Base-by-base conservation (phyloP, 35 echinoderm and acorn worm species). In the Holothuria glaberrima region DNA sequence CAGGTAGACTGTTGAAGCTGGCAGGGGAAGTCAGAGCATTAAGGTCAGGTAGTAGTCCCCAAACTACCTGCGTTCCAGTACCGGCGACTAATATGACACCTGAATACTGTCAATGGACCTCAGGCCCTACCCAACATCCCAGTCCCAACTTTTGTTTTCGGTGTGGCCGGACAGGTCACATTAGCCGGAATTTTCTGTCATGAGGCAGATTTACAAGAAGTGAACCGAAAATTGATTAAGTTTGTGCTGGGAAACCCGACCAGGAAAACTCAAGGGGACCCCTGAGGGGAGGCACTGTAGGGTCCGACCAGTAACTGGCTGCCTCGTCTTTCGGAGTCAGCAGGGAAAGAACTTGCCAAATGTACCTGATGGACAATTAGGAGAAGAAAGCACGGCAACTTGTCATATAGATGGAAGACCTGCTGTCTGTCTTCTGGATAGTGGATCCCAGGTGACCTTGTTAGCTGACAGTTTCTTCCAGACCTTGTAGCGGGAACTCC, bases 371-470 rank as follows among this genome's bases (percentile, higher is more conserved):
- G 92, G 89, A 29, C 52, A 91, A 50, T 74, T 94, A 17, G 93
- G 89, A 25, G 89, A 94, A 12, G 31, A 60, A 12, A 87, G 68
- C 4, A 90, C 41, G 0, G 5, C 48, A 18, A 9, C 52, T 17
- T 91, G 93, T 58, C 87, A 19, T 10, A 31, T 91, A 9, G 90
- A 95, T 86, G 77, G 79, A n/a, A 17, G 6, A 21, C 33, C 38
- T 5, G 45, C 74, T 1, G 18, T 31, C 17, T 91, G 90, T 48
- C 57, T 92, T 17, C 16, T 95, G 21, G 94, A 92, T 69, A 92
- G 94, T 84, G 90, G 94, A 20, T 95, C 94, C 6, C 90, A 95
- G 26, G 94, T 95, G 2, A 95, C 94, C 36, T 41, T 91, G 30
- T 75, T 95, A 54, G 66, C 60, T 18, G 57, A 82, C 5, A 74